phyloP scores from a whole-genome alignment of 2,888 invertebrate genomes.

The Cataglyphis albicans region DNA sequence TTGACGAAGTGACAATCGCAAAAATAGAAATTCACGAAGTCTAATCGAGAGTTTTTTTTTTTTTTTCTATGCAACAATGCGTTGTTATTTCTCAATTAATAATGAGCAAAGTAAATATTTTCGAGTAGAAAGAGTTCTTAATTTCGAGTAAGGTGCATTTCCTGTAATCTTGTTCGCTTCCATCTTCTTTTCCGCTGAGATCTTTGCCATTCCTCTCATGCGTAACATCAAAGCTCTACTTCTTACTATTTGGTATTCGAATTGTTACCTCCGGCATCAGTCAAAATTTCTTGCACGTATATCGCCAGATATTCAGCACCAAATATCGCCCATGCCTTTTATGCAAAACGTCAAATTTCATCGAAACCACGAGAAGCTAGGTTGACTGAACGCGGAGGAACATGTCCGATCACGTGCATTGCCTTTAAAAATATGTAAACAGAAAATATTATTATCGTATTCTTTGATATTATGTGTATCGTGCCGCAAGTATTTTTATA shows the following conservation, averaged over 20 bases:
- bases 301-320: constrained; percentile 63
- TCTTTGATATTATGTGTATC: not conserved
- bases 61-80: not conserved
- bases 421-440: constrained; percentile 64
- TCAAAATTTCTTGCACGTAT: constrained; percentile 73
- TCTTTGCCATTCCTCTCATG: constrained; percentile 22
- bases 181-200: constrained; percentile 7
- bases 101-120: constrained; percentile 44
- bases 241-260: constrained; percentile 67
- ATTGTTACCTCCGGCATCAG: constrained; percentile 61
- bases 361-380: constrained; percentile 32
- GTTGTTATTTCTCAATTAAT: constrained; percentile 35
- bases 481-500: not conserved
- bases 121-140: constrained; percentile 22
- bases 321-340: constrained; percentile 65
- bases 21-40: constrained; percentile 22
- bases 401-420: constrained; percentile 62
- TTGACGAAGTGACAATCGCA: constrained; percentile 19
- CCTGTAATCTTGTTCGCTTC: constrained; percentile 11
- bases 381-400: constrained; percentile 39
- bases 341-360: constrained; percentile 68
- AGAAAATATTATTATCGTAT: constrained; percentile 63
- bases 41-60: constrained; percentile 20
- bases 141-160: constrained; percentile 34
- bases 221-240: constrained; percentile 32